These are phyloP conservation scores for Muscicapa striata DNA, from an alignment of 2,797 vertebrate genomes.

Conservation along the genomic window DNA sequence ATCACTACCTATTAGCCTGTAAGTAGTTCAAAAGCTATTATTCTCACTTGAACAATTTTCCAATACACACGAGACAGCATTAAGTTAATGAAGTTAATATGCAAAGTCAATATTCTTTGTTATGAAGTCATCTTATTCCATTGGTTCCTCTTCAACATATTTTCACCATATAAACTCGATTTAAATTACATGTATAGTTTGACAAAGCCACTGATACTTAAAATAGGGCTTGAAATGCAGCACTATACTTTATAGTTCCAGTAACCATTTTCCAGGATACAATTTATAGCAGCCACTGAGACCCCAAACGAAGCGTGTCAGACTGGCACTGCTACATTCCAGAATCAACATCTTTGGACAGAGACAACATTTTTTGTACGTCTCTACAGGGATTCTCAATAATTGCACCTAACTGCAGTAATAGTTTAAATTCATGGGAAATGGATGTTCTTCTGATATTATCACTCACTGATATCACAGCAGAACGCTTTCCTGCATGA, in stretches of 20 bases:
- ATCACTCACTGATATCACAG: conserved; percentile 40
- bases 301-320: conserved; percentile 34
- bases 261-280: conserved; percentile 39
- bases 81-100: conserved; percentile 56
- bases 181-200: not conserved
- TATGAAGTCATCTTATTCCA: not conserved
- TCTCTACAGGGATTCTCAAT: conserved; percentile 62
- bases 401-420: conserved; percentile 51
- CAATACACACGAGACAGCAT: conserved; percentile 38
- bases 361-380: conserved; percentile 40
- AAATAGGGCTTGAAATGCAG: conserved; percentile 35
- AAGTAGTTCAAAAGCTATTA: conserved; percentile 64
- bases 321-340: conserved; percentile 26
- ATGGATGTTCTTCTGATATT: conserved; percentile 56
- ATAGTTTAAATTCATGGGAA: conserved; percentile 56
- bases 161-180: not conserved
- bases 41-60: conserved; percentile 63
- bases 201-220: conserved; percentile 19
- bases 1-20: conserved; percentile 54
- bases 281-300: conserved; percentile 34
- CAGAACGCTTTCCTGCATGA: conserved; percentile 36
- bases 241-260: not conserved
- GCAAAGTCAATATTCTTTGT: conserved; percentile 46
- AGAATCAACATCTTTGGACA: conserved; percentile 61
- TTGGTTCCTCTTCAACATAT: not conserved